Base-by-base conservation (phyloP, 2,888 invertebrate species). In the Chrysolina oricalcia region DNA sequence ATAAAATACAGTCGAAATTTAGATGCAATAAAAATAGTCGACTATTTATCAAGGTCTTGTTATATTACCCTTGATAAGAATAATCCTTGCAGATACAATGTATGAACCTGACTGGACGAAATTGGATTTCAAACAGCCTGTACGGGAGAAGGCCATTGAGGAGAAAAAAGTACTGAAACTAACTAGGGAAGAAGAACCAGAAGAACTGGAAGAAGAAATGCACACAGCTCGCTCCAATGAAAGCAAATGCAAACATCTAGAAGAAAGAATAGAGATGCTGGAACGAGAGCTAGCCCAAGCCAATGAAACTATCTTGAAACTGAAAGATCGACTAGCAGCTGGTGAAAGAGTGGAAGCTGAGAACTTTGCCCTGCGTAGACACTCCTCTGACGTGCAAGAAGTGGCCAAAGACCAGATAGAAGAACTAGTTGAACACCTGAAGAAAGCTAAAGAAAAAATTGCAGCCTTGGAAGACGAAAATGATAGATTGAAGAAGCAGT, bases 391-490 rank as follows among this genome's bases (percentile, higher is more conserved):
- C 70, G 84, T 88, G 5, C 87, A 89, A 79, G 83, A 86, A 41
- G 82, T 85, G 4, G 87, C 88, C 11, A 87, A 87, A 79, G 83
- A 84, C 35, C 86, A 88, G 81, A 86, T 88, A 46, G 81, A 85
- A 70, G 86, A 87, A 64, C 78, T 87, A 17, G 80, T 84, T 9
- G 83, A 83, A 6, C 83, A 85, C 56, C 64, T 88, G 70, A 83
- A 84, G 70, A 78, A 79, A 74, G 79, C 82, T 6, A 80, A 83
- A 53, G 78, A 82, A 8, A 80, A 76, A 70, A 79, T 85, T 15
- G 77, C 78, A 6, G 78, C 81, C 56, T 75, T 87, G 27, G 85
- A 86, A 75, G 75, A 75, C 1, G 77, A 79, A 64, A 82, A 73
- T 9, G 53, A 56, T 21, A 74, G 59, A 50, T 46, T 77, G 56